Evolutionary conservation across 2,888 invertebrate species (phyloP), one percentile per base, ranked within the genome.

Genomic region (Dryobota labecula): DNA sequence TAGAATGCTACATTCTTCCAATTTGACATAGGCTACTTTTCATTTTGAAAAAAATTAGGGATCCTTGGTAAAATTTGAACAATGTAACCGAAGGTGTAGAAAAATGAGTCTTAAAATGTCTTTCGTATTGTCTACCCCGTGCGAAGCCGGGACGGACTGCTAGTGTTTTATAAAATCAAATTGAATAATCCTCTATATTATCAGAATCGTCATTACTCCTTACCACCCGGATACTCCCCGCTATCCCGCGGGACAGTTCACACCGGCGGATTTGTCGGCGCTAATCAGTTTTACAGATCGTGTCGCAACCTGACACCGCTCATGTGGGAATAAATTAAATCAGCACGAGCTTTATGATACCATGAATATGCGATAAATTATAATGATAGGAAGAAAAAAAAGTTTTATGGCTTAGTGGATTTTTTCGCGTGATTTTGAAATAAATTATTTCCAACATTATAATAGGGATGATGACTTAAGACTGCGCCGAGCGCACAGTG

Each of bases 221-320:
- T 41, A 41, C 45, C 24, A 53, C 51, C 49, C 57, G 61, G 57
- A 65, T 56, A 24, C 58, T 36, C n/a, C 38, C 43, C 24, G 27
- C 43, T 70, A 56, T 67, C 47, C 70, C 81, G 53, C 49, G 68
- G 65, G 69, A 64, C 47, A 58, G 67, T 70, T 71, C 73, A 69
- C 73, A 77, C 68, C 67, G 81, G 70, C 88, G 58, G 86, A 88
- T 88, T 88, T 88, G 87, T 88, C 89, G 85, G 83, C 83, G 83
- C 84, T 88, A 87, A 88, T 87, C 88, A 88, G 85, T 87, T 87
- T 85, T 84, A 82, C 76, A 27, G 78, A 78, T 72, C 78, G 70
- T 60, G 49, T 30, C 18, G 91, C 89, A 91, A 92, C 88, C 87
- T 72, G 85, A 92, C 92, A 91, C 92, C 91, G 74, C 54, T 73